These are phyloP conservation scores for Paedocypris micromegethes DNA, from an alignment of 2,797 vertebrate genomes.

Conservation along the genomic window DNA sequence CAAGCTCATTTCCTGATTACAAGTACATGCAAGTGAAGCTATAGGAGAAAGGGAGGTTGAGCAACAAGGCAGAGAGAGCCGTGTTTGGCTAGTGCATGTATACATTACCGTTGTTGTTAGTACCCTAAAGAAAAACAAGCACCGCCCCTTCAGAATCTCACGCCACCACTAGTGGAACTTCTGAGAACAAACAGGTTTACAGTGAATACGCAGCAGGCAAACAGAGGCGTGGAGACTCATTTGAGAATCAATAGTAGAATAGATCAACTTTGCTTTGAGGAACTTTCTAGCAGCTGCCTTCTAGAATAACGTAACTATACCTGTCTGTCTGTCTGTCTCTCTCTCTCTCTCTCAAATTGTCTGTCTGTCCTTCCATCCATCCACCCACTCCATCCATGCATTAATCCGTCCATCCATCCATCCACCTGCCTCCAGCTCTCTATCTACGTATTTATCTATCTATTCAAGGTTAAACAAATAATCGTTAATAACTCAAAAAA, in stretches of 20 bases:
- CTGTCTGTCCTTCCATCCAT: too few relatives aligned
- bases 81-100: slow-evolving; percentile 21
- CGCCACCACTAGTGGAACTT: slow-evolving; percentile 15
- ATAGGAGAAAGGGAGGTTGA: slow-evolving; percentile 30
- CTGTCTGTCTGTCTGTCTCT: too few relatives aligned
- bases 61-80: slow-evolving; percentile 12
- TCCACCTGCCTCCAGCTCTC: too few relatives aligned
- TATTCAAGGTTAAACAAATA: too few relatives aligned
- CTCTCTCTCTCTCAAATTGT: too few relatives aligned
- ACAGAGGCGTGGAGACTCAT: slow-evolving; percentile 9
- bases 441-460: too few relatives aligned
- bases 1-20: slow-evolving; percentile 48
- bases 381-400: too few relatives aligned
- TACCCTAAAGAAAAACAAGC: slow-evolving; percentile 14
- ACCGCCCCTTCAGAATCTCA: slow-evolving; percentile 22
- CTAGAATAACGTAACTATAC: too few relatives aligned
- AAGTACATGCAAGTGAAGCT: slow-evolving; percentile 42
- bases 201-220: slow-evolving; percentile 1
- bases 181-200: slow-evolving; percentile 25
- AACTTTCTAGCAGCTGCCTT: background rate
- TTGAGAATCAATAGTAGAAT: slow-evolving; percentile 1
- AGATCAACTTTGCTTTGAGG: background rate
- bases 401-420: too few relatives aligned
- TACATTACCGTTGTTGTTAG: slow-evolving; percentile 21
- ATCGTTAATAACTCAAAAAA: too few relatives aligned